Conservation (phyloP, 2,113 vertebrate genomes). For the Dicentrarchus labrax region DNA sequence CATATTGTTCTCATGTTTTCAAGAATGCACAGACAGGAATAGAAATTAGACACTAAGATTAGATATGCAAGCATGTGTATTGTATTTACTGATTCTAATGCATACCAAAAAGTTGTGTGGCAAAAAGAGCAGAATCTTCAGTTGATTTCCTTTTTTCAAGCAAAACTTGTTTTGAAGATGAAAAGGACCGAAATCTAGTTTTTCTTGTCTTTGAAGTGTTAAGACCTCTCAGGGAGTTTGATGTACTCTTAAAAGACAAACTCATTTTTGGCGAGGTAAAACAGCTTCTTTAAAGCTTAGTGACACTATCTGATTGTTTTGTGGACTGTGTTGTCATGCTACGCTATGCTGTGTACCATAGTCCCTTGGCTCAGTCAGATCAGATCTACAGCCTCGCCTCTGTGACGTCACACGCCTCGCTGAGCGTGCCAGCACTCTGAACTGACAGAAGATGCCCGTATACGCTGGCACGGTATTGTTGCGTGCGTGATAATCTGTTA, state of each 20-base stretch:
- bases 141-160: constrained; percentile 22
- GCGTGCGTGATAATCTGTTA: constrained; percentile 63
- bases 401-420: constrained; percentile 39
- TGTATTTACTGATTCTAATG: neutral
- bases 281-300: constrained; percentile 24
- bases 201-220: constrained; percentile 32
- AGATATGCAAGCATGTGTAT: neutral
- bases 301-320: constrained; percentile 48
- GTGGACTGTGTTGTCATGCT: constrained; percentile 41
- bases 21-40: neutral
- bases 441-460: constrained; percentile 67
- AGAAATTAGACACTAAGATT: neutral
- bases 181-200: constrained; percentile 15
- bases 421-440: constrained; percentile 72
- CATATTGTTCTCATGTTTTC: neutral
- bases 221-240: constrained; percentile 22
- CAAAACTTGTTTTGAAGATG: constrained; percentile 30
- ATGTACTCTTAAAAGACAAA: constrained; percentile 25
- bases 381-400: constrained; percentile 22
- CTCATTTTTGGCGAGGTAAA: constrained; percentile 4
- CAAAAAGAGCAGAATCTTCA: constrained; percentile 1
- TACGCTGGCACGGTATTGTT: constrained; percentile 75
- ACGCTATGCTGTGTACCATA: neutral
- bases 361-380: constrained; percentile 26
- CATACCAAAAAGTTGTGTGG: neutral